Evolutionary conservation across 2,888 invertebrate species (phyloP), one percentile per base, ranked within the genome.

Genomic region (Drosophila melanosoma): DNA sequence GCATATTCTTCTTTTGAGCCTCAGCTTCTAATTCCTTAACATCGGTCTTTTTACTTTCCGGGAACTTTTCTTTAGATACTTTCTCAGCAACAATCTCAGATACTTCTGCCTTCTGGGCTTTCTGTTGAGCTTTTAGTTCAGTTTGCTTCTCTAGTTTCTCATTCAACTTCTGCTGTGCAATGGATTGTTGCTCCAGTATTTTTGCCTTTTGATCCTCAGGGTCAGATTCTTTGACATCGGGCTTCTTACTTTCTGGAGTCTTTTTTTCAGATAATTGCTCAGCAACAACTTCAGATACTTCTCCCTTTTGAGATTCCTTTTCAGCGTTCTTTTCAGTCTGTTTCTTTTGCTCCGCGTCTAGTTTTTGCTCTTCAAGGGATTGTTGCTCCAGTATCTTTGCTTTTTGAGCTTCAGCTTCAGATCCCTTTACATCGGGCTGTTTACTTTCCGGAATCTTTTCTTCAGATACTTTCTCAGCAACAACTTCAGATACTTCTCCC

Each of bases 391-490:
- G 29, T 0, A 63, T 8, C 33, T 54, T 67, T 0, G 45, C 58
- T 26, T 58, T 61, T 23, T 42, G 26, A 29, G 64, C n/a, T 23
- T 72, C 54, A 2, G n/a, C 1, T n/a, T 74, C 48, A 5, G 68
- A 61, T 6, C 81, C 74, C 26, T 66, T 51, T 1, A 69, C 29
- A 60, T 36, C n/a, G 4, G 5, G 2, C 1, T 42, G 42, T 42
- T 42, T 17, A 15, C n/a, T 33, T n/a, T 53, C 61, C 0, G 17
- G 15, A 0, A 29, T 3, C 7, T 35, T 56, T 35, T 59, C 36
- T 17, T 59, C 52, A 20, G 54, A 35, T 3, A 45, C n/a, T 11
- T 56, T 35, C 17, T 36, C 56, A 15, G 52, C 42, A 11, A 52
- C 15, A 5, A 36, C 12, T 17, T 66, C 52, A 35, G 52, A 60